phyloP scores from a whole-genome alignment of 2,888 invertebrate species.

The Phytoseiulus persimilis region DNA sequence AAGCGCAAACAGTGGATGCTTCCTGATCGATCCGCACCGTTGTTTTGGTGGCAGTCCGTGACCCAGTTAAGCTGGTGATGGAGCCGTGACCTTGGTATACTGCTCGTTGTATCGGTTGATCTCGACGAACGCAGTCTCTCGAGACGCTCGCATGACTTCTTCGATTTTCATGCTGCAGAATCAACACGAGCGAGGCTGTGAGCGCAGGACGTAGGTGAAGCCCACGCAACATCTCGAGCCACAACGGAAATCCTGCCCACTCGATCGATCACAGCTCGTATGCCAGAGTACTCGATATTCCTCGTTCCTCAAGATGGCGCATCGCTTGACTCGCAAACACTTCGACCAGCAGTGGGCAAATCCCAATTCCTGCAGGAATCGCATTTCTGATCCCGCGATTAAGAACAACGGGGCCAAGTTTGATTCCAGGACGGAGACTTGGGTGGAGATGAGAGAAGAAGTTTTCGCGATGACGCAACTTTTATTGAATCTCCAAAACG shows the following conservation, averaged over 20 bases:
- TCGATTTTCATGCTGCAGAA: too few relatives aligned
- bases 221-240: not conserved
- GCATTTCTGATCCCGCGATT: too few relatives aligned
- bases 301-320: not conserved
- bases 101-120: not conserved
- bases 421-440: too few relatives aligned
- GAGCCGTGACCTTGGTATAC: not conserved
- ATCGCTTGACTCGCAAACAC: too few relatives aligned
- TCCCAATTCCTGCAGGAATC: too few relatives aligned
- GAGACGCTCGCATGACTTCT: too few relatives aligned
- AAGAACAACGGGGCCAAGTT: too few relatives aligned
- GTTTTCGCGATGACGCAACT: not conserved
- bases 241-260: not conserved
- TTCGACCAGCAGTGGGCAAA: too few relatives aligned
- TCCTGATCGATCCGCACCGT: not conserved
- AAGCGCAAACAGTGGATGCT: not conserved
- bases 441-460: too few relatives aligned
- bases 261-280: not conserved
- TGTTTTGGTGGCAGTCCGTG: not conserved
- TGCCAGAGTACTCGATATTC: not conserved
- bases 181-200: too few relatives aligned
- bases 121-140: not conserved
- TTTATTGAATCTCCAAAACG: not conserved
- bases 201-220: too few relatives aligned
- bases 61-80: not conserved